Percentiles rank a stretch among this genome's conserved stretches.
phyloP scores from a whole-genome alignment of 2,888 invertebrate species.

The Tachina grossa region DNA sequence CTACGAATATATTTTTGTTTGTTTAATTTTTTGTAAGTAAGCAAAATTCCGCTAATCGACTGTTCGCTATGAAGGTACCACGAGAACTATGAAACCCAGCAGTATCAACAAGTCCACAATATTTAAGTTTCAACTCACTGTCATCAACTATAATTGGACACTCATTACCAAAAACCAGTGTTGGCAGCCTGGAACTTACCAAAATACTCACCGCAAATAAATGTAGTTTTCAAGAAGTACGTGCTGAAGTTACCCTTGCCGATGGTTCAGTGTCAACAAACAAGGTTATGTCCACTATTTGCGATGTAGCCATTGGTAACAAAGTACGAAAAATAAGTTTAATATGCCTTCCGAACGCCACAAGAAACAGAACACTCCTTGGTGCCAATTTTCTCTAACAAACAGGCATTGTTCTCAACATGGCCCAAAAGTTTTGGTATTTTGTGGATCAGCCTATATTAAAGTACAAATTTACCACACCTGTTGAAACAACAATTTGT shows the following conservation, averaged over 20 bases:
- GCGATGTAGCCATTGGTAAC: no score
- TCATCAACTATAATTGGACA: no score
- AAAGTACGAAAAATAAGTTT: no score
- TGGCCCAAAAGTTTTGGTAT: constrained; percentile 20
- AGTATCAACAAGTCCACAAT: no score
- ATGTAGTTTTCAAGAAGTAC: constrained; percentile 19
- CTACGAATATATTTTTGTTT: no score
- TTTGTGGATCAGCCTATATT: constrained; percentile 12
- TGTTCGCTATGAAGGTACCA: no score
- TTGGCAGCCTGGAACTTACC: constrained; percentile 1
- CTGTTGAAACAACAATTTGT: neutral
- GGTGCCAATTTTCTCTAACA: constrained; percentile 32
- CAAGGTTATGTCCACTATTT: neutral
- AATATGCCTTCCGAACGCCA: no score
- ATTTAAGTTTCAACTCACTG: no score
- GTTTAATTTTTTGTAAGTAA: no score
- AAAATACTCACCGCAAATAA: constrained; percentile 16
- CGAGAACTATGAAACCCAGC: no score
- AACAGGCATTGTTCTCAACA: neutral
- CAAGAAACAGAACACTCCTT: no score
- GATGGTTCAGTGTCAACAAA: constrained; percentile 20
- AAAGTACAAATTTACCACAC: neutral
- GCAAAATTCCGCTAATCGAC: no score
- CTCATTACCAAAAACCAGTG: neutral
- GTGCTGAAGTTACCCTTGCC: constrained; percentile 36